phyloP scores from a whole-genome alignment of 2,797 vertebrate species.

The Malacoraja senta region DNA sequence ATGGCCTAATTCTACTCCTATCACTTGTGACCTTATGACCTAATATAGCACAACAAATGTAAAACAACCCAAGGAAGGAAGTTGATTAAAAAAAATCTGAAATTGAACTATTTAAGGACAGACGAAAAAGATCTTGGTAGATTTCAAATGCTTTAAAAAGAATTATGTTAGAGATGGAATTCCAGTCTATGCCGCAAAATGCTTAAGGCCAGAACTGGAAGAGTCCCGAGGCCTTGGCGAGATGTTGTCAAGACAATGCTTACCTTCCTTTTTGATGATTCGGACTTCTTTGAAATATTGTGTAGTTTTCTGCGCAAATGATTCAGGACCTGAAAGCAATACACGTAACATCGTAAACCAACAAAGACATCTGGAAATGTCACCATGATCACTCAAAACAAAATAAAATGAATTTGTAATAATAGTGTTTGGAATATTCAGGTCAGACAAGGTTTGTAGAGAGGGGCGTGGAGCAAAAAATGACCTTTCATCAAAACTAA shows the following conservation, averaged over 20 bases:
- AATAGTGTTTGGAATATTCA: background rate
- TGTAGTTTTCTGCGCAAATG: slow-evolving; percentile 92
- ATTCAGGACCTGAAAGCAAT: slow-evolving; percentile 79
- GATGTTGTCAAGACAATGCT: slow-evolving; percentile 32
- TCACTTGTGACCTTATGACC: too few species aligned
- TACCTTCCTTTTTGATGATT: slow-evolving; percentile 97
- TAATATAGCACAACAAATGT: background rate
- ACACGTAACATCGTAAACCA: slow-evolving; percentile 41
- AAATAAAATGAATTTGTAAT: background rate
- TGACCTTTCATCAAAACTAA: background rate
- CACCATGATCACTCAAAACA: background rate
- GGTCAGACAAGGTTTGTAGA: background rate
- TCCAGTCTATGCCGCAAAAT: too few species aligned
- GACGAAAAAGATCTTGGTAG: background rate
- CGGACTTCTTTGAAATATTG: slow-evolving; percentile 96
- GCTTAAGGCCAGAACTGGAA: background rate
- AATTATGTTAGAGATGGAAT: background rate
- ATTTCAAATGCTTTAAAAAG: background rate
- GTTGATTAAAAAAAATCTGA: background rate
- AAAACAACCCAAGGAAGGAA: background rate
- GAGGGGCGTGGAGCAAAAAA: too few species aligned
- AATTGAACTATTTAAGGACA: background rate
- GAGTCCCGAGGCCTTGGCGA: background rate
- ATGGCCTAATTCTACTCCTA: too few species aligned
- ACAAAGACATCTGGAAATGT: background rate